Evolutionary conservation across 2,113 vertebrate species (phyloP), one percentile per base, ranked within the genome.

Genomic region (Glaucidium brasilianum): DNA sequence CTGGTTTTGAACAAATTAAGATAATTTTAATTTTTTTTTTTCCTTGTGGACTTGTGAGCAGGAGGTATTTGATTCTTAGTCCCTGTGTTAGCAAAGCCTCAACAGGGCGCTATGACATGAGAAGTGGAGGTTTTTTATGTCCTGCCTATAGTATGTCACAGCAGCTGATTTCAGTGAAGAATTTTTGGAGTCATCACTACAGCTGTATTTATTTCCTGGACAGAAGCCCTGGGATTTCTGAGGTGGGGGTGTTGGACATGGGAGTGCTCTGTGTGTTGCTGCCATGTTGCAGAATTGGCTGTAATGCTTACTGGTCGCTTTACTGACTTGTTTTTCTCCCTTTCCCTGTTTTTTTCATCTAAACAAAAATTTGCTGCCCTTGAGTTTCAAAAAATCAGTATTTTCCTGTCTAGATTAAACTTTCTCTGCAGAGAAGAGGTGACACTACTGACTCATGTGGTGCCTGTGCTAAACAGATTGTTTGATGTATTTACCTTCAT

Each of bases 401-500:
- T 90, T 80, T 94, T 92, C 17, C 41, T 59, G 78, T 20, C 56
- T 29, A 30, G 53, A 62, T 88, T 55, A 59, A 60, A 47, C 50
- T 76, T 90, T 8, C 58, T 59, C 17, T 41, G 30, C 79, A 81
- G 79, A 53, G 76, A 23, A n/a, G 76, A 67, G 72, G 79, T 53
- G 82, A 67, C 41, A 25, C 34, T 22, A 64, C 63, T 90, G 79
- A 63, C 78, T 94, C 72, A 16, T 55, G 72, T 29, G 71, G 85
- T 83, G 83, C 17, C 74, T 77, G 47, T 52, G 84, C 82, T 88
- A 92, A 96, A 88, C 29, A 93, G 75, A 55, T 83, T 86, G 74
- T 81, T 94, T 88, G 66, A 85, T 74, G 85, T 67, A 27, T 92
- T 85, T 88, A 75, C 82, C 82, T 92, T 90, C 82, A 81, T 94